Conservation (phyloP, 2,113 vertebrate species). For the Malaclemys terrapin region DNA sequence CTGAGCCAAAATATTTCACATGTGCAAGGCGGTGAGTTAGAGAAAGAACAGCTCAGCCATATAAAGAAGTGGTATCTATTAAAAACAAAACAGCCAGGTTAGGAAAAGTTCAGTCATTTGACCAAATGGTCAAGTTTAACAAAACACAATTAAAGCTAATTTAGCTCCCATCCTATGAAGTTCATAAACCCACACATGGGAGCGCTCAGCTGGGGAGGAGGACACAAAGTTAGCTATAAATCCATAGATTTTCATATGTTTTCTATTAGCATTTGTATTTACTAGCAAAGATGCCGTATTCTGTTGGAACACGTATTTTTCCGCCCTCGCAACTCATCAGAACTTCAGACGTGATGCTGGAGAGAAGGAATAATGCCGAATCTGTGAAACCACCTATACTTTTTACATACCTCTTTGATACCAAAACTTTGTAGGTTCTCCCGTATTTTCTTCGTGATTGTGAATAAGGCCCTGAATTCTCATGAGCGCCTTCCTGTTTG, state of each 20-base stretch:
- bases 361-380: neutral
- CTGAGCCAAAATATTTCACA: neutral
- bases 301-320: neutral
- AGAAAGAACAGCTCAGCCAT: neutral
- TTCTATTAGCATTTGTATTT: accelerated
- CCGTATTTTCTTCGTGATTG: neutral
- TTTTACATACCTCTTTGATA: neutral
- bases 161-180: neutral
- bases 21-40: neutral
- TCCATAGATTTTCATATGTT: neutral
- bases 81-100: neutral
- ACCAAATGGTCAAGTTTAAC: neutral
- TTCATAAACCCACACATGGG: too few species aligned
- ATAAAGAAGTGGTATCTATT: neutral
- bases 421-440: neutral
- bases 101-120: neutral
- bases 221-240: neutral
- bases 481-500: neutral
- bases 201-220: neutral
- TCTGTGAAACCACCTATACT: neutral
- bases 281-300: neutral
- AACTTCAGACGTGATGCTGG: neutral
- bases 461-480: neutral
- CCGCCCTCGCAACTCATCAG: neutral
- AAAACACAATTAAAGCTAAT: neutral